These are phyloP conservation scores for Heliconius hortense DNA, from an alignment of 2,888 invertebrate species.

Conservation along the genomic window DNA sequence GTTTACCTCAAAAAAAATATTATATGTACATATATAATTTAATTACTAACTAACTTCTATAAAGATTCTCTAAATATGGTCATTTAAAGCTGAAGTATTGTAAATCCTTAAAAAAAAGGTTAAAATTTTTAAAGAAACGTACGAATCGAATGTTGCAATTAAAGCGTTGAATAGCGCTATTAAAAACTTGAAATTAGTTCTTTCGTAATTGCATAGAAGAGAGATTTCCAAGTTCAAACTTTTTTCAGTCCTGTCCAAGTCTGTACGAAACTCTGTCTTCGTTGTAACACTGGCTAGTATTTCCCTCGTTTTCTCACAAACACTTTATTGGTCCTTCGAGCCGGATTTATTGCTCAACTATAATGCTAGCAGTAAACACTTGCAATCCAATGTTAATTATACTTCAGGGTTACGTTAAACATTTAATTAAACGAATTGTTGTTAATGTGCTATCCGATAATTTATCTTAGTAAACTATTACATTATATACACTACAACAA, in stretches of 20 bases:
- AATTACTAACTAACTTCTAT: too few species aligned
- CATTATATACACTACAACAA: not conserved
- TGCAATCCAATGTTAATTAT: conserved; percentile 61
- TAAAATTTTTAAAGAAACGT: conserved; percentile 20
- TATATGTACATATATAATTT: too few species aligned
- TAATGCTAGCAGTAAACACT: conserved; percentile 65
- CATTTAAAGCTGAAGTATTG: not conserved
- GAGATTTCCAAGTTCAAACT: conserved; percentile 36
- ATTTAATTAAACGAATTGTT: conserved; percentile 34
- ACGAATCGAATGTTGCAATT: conserved; percentile 29
- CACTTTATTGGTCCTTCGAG: conserved; percentile 67
- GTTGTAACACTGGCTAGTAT: conserved; percentile 44
- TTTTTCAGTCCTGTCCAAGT: conserved; percentile 36
- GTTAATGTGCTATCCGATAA: conserved; percentile 14
- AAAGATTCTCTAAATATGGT: not conserved
- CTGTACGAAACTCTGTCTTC: conserved; percentile 39
- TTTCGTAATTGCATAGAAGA: conserved; percentile 37
- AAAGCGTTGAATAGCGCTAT: conserved; percentile 36
- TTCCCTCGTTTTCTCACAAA: conserved; percentile 49
- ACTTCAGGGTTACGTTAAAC: conserved; percentile 52
- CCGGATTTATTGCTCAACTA: conserved; percentile 60
- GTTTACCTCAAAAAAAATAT: too few species aligned
- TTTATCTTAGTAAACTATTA: not conserved
- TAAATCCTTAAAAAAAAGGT: conserved; percentile 19
- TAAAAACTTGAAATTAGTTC: conserved; percentile 38